A percentile compares a stretch with the other conserved stretches of the same genome.
Evolutionary conservation across 92 coral and sea anemone species (phyloP).

Genomic region (Nematostella vectensis): DNA sequence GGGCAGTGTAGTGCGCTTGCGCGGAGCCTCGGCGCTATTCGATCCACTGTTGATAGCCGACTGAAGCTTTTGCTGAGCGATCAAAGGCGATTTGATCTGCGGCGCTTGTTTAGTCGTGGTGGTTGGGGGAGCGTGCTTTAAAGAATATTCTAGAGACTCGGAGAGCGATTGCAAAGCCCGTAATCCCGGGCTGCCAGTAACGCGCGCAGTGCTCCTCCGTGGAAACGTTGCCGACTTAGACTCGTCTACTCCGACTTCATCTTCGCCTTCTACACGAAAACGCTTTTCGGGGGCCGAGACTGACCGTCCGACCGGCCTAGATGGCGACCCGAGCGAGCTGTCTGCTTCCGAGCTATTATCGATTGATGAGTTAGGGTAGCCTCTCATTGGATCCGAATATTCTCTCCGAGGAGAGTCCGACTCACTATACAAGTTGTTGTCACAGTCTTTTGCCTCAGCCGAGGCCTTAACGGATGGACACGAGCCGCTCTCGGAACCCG

Average conservation of each 20-base stretch:
- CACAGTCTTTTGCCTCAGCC: not conserved
- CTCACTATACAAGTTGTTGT: not conserved
- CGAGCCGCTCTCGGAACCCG: constrained; percentile 23
- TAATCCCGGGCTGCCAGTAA: constrained; percentile 23
- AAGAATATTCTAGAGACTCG: constrained; percentile 43
- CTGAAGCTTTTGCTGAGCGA: constrained; percentile 56
- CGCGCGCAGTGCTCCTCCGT: constrained; percentile 14
- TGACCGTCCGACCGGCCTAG: constrained; percentile 19
- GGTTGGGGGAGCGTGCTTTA: constrained; percentile 18
- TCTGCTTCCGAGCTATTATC: constrained; percentile 7
- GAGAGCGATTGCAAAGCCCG: constrained; percentile 39
- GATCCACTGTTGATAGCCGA: constrained; percentile 44
- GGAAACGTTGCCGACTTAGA: constrained; percentile 21
- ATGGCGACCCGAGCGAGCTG: not conserved
- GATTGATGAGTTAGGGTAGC: constrained; percentile 11
- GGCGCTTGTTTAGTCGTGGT: constrained; percentile 44
- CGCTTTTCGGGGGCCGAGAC: constrained; percentile 25
- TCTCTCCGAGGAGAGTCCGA: constrained; percentile 8
- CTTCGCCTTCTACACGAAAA: constrained; percentile 10
- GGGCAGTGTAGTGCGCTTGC: constrained; percentile 52
- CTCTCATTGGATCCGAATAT: constrained; percentile 3
- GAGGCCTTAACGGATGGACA: not conserved
- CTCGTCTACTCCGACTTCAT: constrained; percentile 23
- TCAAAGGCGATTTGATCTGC: constrained; percentile 66
- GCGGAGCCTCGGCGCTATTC: constrained; percentile 22